phyloP scores from a whole-genome alignment of 1,140 invertebrate species.

The Ips nitidus region DNA sequence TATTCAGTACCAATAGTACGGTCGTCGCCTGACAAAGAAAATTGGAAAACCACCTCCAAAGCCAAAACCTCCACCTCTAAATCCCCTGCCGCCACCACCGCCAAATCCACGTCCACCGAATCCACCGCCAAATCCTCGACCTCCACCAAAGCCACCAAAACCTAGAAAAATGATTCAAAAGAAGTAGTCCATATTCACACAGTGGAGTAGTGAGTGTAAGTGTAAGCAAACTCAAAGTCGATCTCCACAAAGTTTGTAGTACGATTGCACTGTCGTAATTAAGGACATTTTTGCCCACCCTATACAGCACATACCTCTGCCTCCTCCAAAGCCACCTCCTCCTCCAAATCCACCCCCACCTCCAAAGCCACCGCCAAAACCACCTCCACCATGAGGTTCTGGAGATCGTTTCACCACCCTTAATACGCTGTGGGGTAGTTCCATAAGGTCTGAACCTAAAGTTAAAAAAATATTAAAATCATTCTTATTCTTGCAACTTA shows the following conservation, averaged over 20 bases:
- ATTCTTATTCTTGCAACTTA: too few species aligned
- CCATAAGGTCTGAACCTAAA: too few species aligned
- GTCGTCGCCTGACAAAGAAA: not conserved
- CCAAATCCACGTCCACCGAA: slow-evolving; percentile 3
- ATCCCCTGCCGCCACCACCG: slow-evolving; percentile 9
- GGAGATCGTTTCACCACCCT: not conserved
- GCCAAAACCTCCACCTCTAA: slow-evolving; percentile 16
- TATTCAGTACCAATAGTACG: slow-evolving; percentile 5
- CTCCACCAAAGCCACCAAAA: slow-evolving; percentile 7
- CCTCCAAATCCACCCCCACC: not conserved
- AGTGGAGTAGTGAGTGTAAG: too few species aligned
- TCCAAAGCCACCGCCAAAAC: not conserved
- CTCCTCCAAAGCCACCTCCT: slow-evolving; percentile 12
- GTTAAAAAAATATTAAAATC: too few species aligned
- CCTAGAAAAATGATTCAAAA: not conserved
- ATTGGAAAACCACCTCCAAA: not conserved
- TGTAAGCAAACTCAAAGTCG: not conserved
- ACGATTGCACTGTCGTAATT: too few species aligned
- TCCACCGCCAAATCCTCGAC: slow-evolving; percentile 2
- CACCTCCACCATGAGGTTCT: not conserved
- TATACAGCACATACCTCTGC: not conserved
- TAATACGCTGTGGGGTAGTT: too few species aligned
- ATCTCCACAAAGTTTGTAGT: not conserved
- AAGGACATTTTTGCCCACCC: too few species aligned
- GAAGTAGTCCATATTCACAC: too few species aligned